A percentile compares a stretch with the other conserved stretches of the same genome.
Evolutionary conservation across 2,888 invertebrate species (phyloP).

Genomic region (Spodoptera picta): DNA sequence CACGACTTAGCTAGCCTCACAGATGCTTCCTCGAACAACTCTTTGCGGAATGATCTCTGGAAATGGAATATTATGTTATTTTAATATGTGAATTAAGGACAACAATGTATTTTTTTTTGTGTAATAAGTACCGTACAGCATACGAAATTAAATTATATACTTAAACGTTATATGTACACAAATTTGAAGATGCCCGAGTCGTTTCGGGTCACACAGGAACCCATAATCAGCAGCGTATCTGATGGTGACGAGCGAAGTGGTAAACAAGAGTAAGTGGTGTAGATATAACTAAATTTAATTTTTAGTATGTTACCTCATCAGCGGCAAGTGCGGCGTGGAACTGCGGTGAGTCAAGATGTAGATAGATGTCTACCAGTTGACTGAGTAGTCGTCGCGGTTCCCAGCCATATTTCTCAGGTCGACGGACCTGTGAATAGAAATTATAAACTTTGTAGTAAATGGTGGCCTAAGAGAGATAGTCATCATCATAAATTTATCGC

Average conservation of each 20-base stretch:
- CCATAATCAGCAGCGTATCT: too few relatives aligned
- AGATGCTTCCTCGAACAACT: slow-evolving; percentile 97
- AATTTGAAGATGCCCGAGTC: too few relatives aligned
- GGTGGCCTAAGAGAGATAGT: too few relatives aligned
- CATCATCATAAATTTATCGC: too few relatives aligned
- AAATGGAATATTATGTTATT: slow-evolving; percentile 40
- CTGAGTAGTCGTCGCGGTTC: slow-evolving; percentile 97
- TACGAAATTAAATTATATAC: too few relatives aligned
- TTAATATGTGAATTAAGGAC: background rate
- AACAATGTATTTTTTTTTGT: too few relatives aligned
- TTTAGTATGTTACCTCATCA: slow-evolving; percentile 93
- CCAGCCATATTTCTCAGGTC: slow-evolving; percentile 99
- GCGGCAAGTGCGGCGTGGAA: slow-evolving; percentile 97
- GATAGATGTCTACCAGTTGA: slow-evolving; percentile 98
- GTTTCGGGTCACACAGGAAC: too few relatives aligned
- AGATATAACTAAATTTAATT: too few relatives aligned
- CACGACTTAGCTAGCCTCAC: slow-evolving; percentile 93
- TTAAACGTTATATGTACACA: too few relatives aligned
- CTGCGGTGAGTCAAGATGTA: slow-evolving; percentile 97
- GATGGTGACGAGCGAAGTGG: too few relatives aligned
- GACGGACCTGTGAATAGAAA: slow-evolving; percentile 90
- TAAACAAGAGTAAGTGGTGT: too few relatives aligned
- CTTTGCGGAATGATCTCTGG: slow-evolving; percentile 97
- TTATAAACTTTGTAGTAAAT: background rate
- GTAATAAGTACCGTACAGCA: too few relatives aligned